Evolutionary conservation across 2,113 vertebrate genomes (phyloP), one percentile per base, ranked within the genome.

Genomic region (Caranx ignobilis): DNA sequence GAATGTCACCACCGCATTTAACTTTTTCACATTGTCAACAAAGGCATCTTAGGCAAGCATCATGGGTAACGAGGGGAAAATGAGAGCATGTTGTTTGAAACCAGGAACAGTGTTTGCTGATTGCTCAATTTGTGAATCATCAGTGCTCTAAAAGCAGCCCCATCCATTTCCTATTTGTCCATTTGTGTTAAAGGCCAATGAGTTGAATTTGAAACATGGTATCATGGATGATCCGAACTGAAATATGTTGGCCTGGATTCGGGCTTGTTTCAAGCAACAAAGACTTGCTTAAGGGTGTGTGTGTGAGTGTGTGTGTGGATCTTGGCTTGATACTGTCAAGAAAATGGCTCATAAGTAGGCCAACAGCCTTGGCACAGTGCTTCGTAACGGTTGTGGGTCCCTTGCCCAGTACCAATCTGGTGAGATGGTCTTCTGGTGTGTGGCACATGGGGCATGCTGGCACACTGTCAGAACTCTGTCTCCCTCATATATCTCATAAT

Each of bases 401-500:
- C 77, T 79, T 70, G 59, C 77, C 75, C 84, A 63, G 60, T 79
- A 81, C 82, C 83, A 88, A 82, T 92, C 84, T 90, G 88, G 79
- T 88, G 83, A 85, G 88, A 82, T 82, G 86, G 78, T 85, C 81
- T 81, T 83, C 74, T 89, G 79, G 73, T 84, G 79, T 81, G 82
- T 48, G 75, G 75, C 85, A 85, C 81, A 82, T 74, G 83, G 80
- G 82, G 68, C 68, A 70, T 32, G 60, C 70, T 89, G 92, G 85
- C 88, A 69, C 69, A 15, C 57, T 21, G 37, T 79, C 88, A 88
- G 82, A 87, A 75, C 87, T 82, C 71, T 77, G 92, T 86, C 91
- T 86, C 88, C 88, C 86, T 87, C 34, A 21, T 80, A 64, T 79
- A 90, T 88, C 91, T 89, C 75, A 82, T 91, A 92, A 93, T 93